A percentile compares a stretch with the other conserved stretches of the same genome.
phyloP scores from a whole-genome alignment of 2,797 vertebrate species.

The Gallinago nigripennis region DNA sequence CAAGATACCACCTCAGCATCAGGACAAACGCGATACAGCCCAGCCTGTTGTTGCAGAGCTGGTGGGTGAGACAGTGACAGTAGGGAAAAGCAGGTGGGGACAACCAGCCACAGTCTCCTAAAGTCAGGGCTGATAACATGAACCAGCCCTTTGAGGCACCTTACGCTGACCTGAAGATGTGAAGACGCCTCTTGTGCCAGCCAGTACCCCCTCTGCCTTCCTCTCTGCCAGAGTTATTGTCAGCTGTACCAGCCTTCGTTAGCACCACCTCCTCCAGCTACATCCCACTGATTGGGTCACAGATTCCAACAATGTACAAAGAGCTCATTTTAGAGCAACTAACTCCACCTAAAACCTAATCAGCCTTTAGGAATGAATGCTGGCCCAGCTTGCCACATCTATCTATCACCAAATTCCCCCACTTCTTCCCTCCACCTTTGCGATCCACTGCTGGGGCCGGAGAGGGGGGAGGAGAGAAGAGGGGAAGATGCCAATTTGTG shows the following conservation, averaged over 20 bases:
- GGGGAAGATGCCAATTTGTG: not conserved
- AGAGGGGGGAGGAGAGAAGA: no score
- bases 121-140: not conserved
- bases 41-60: not conserved
- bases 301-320: constrained; percentile 68
- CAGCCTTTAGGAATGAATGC: not conserved
- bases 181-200: not conserved
- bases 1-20: not conserved
- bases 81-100: not conserved
- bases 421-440: not conserved
- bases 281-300: constrained; percentile 59
- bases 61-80: not conserved
- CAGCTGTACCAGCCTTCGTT: constrained; percentile 55
- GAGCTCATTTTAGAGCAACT: constrained; percentile 49
- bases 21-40: not conserved
- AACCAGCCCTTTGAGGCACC: not conserved
- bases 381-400: not conserved
- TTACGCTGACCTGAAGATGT: not conserved
- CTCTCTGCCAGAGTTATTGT: constrained; percentile 3
- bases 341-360: constrained; percentile 35
- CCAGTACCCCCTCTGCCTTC: not conserved
- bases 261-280: constrained; percentile 63
- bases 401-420: not conserved
- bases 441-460: not conserved
- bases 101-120: not conserved